Percentiles rank a stretch among this genome's conserved stretches.
Evolutionary conservation across 2,113 vertebrate species (phyloP).

Genomic region (Pollimyrus isidori): DNA sequence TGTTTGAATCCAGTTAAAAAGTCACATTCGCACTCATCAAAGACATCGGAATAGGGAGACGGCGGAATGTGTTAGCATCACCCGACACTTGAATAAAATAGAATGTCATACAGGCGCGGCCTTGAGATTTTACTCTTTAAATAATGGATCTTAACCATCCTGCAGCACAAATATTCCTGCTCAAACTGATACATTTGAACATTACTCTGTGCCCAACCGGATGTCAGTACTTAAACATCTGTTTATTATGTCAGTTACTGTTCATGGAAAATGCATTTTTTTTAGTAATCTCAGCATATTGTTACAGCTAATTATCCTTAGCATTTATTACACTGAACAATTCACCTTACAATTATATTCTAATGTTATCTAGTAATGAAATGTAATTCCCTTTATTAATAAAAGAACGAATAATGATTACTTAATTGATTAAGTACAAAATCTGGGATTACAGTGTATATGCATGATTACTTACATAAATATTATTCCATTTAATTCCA

Average conservation of each 20-base stretch:
- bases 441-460: background rate
- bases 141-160: background rate
- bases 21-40: background rate
- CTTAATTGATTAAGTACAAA: background rate
- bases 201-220: background rate
- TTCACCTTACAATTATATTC: background rate
- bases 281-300: background rate
- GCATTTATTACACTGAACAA: background rate
- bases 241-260: background rate
- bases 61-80: background rate
- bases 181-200: background rate
- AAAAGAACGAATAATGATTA: background rate
- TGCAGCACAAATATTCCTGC: background rate
- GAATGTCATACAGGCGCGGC: background rate
- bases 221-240: background rate
- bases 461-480: background rate
- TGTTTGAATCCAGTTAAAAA: background rate
- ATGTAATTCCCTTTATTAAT: background rate
- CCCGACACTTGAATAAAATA: background rate
- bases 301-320: background rate
- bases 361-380: background rate
- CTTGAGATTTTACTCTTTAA: background rate
- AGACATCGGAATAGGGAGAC: background rate
- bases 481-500: background rate
- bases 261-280: background rate